These are phyloP conservation scores for Cyprinodon diabolis DNA, from an alignment of 2,797 vertebrate species.

Conservation along the genomic window DNA sequence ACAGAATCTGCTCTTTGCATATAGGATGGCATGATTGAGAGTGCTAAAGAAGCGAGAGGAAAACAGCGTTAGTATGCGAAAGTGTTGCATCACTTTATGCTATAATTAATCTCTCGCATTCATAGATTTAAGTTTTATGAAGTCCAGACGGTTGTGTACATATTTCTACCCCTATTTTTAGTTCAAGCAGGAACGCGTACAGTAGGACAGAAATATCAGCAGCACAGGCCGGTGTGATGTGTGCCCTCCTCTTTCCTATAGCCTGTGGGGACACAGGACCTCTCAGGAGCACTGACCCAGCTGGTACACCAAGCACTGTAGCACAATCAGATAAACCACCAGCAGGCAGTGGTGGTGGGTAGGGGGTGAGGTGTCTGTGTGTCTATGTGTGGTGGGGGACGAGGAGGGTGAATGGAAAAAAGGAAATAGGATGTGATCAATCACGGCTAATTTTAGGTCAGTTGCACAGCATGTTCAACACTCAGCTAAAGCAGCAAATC, in stretches of 20 bases:
- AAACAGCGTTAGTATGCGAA: conserved; percentile 20
- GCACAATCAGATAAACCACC: conserved; percentile 63
- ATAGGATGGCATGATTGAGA: conserved; percentile 66
- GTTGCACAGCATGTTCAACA: conserved; percentile 37
- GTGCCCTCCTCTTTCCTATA: conserved; percentile 29
- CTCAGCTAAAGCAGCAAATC: conserved; percentile 9
- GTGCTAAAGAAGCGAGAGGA: conserved; percentile 48
- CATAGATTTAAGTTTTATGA: background rate
- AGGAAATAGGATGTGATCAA: conserved; percentile 62
- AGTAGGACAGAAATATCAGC: conserved; percentile 1
- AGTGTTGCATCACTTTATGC: conserved; percentile 53
- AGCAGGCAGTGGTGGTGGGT: conserved; percentile 2
- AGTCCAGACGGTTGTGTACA: background rate
- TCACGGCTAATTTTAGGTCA: conserved; percentile 68
- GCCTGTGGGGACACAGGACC: conserved; percentile 51
- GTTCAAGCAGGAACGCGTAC: conserved; percentile 5
- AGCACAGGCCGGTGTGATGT: conserved; percentile 11
- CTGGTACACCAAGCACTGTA: conserved; percentile 54
- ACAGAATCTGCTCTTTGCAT: conserved; percentile 75
- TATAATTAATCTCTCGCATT: conserved; percentile 19
- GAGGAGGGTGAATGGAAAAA: conserved; percentile 32
- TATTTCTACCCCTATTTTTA: conserved; percentile 1
- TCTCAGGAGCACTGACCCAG: conserved; percentile 59
- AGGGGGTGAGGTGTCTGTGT: conserved; percentile 14
- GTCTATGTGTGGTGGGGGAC: conserved; percentile 21